Evolutionary conservation across 2,797 vertebrate species (phyloP), one percentile per base, ranked within the genome.

Genomic region (Ibycter americanus): DNA sequence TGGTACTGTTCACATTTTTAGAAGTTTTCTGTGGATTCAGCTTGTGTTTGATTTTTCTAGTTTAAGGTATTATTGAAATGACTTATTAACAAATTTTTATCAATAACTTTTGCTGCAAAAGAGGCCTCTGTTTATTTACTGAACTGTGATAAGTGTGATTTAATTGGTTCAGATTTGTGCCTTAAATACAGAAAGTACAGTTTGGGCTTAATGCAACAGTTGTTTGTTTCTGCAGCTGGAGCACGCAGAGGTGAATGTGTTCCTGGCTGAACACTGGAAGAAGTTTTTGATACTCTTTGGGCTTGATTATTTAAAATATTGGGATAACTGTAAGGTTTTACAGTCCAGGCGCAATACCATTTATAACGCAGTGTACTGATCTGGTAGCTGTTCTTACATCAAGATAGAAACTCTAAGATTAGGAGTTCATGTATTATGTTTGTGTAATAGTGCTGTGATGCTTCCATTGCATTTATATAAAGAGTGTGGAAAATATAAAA

Each of bases 281-380:
- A 22, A n/a, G 12, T 16, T 73, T 73, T 51, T 66, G 58, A 46
- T 59, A 7, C 26, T 38, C 9, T 22, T 49, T 52, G 31, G 32
- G 14, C n/a, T 31, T 56, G 58, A 90, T n/a, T 78, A 74, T 67
- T 31, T 61, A n/a, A 79, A 89, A 65, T 67, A 65, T 1, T 59
- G 38, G 38, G 21, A 8, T 49, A 51, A 47, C 31, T 32, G 4
- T 47, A 56, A n/a, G 32, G 23, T 80, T 77, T 51, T 63, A 8
- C 8, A 40, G 32, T 13, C 12, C 1, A 3, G 13, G 11, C 0
- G 0, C 21, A 58, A 61, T 58, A 29, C 5, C 6, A 9, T 56
- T 29, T 38, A 1, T 52, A 54, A 38, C 0, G 4, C 31, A 34
- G 46, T 0, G 0, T 61, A 26, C 51, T 76, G 62, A 36, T 76